These are phyloP conservation scores for Eledona agricola DNA, from an alignment of 2,888 invertebrate genomes.

Conservation along the genomic window DNA sequence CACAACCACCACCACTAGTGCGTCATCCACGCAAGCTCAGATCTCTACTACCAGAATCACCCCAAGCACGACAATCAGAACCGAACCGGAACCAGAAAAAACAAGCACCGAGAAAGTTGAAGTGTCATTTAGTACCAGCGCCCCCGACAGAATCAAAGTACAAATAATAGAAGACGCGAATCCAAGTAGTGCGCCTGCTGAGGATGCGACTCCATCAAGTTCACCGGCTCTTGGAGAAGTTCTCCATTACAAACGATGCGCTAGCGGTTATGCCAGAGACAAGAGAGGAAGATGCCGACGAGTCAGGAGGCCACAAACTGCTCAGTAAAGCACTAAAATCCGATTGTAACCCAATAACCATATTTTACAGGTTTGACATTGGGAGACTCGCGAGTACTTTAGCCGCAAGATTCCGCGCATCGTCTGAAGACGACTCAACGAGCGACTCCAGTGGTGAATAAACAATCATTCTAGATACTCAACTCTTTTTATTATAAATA, in stretches of 20 bases:
- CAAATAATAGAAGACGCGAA: conserved; percentile 45
- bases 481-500: neutral
- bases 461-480: neutral
- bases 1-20: conserved; percentile 22
- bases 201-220: conserved; percentile 22
- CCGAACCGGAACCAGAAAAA: conserved; percentile 17
- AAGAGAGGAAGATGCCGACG: conserved; percentile 59
- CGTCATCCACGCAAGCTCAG: conserved; percentile 27
- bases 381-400: conserved; percentile 54
- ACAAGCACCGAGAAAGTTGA: conserved; percentile 9
- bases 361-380: conserved; percentile 54
- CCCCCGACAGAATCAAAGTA: conserved; percentile 52
- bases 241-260: conserved; percentile 52
- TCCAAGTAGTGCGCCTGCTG: conserved; percentile 28
- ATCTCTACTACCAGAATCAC: no score
- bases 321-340: conserved; percentile 44
- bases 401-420: conserved; percentile 48
- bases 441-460: no score
- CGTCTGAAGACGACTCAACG: conserved; percentile 3
- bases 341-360: conserved; percentile 16
- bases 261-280: conserved; percentile 56
- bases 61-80: conserved; percentile 12
- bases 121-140: conserved; percentile 19
- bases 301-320: conserved; percentile 51
- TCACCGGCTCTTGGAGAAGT: conserved; percentile 48